These are phyloP conservation scores for Coremacera marginata DNA, from an alignment of 2,888 invertebrate species.

Conservation along the genomic window DNA sequence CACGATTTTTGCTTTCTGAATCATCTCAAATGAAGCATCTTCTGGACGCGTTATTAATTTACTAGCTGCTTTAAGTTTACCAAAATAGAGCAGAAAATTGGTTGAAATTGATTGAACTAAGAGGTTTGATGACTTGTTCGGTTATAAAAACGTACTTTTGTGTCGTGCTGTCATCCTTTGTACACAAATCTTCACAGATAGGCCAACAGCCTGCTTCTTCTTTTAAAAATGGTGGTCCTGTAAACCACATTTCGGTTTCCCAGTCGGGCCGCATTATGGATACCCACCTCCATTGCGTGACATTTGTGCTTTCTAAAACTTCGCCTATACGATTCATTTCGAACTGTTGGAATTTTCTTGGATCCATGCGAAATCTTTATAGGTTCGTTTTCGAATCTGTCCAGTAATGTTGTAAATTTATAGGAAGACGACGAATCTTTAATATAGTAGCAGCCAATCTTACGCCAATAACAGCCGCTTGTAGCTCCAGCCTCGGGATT, in stretches of 20 bases:
- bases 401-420: slow-evolving; percentile 17
- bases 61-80: slow-evolving; percentile 13
- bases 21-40: slow-evolving; percentile 13
- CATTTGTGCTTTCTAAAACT: slow-evolving; percentile 41
- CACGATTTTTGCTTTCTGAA: slow-evolving; percentile 20
- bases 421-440: slow-evolving; percentile 15
- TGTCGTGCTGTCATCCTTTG: background rate
- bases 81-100: slow-evolving; percentile 33
- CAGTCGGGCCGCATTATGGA: slow-evolving; percentile 34
- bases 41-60: background rate
- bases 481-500: slow-evolving; percentile 43
- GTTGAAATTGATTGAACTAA: slow-evolving; percentile 29
- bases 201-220: no score
- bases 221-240: no score
- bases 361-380: slow-evolving; percentile 41
- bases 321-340: slow-evolving; percentile 43
- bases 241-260: slow-evolving; percentile 32
- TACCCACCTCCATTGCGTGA: slow-evolving; percentile 42
- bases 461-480: slow-evolving; percentile 38
- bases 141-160: background rate
- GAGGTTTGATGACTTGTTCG: background rate
- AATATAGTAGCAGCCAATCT: slow-evolving; percentile 31
- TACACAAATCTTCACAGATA: no score
- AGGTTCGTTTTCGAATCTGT: slow-evolving; percentile 42
- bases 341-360: slow-evolving; percentile 39